Percentiles rank a stretch among this genome's conserved stretches.
Evolutionary conservation across 2,888 invertebrate species (phyloP).

Genomic region (Tromatobia lineatoria): DNA sequence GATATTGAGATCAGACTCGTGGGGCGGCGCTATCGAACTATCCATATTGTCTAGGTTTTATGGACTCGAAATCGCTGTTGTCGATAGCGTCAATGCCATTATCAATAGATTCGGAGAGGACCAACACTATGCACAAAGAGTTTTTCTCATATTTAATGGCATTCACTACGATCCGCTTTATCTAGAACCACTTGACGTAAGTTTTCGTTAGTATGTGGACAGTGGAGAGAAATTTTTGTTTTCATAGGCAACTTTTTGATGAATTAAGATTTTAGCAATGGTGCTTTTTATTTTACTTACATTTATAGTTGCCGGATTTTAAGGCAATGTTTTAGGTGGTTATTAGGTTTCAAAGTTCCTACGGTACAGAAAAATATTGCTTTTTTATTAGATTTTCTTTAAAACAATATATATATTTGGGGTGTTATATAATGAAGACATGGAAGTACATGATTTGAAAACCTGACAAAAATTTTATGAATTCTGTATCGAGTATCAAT

Average conservation of each 20-base stretch:
- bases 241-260: not conserved
- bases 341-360: no score
- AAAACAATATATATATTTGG: no score
- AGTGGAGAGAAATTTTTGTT: not conserved
- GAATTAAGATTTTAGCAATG: not conserved
- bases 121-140: conserved; percentile 92
- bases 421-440: no score
- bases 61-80: conserved; percentile 96
- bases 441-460: no score
- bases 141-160: conserved; percentile 97
- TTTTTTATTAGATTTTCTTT: no score
- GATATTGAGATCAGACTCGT: conserved; percentile 95
- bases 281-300: no score
- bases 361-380: no score
- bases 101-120: conserved; percentile 98
- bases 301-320: no score
- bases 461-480: no score
- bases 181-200: conserved; percentile 92
- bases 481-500: no score
- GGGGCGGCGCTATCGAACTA: conserved; percentile 99
- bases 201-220: conserved; percentile 77
- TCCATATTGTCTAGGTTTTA: conserved; percentile 95
- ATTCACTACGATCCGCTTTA: conserved; percentile 98
- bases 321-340: no score
- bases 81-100: conserved; percentile 95